These are phyloP conservation scores for Tetramorium parvispinum DNA, from an alignment of 1,140 invertebrate genomes.

Conservation along the genomic window DNA sequence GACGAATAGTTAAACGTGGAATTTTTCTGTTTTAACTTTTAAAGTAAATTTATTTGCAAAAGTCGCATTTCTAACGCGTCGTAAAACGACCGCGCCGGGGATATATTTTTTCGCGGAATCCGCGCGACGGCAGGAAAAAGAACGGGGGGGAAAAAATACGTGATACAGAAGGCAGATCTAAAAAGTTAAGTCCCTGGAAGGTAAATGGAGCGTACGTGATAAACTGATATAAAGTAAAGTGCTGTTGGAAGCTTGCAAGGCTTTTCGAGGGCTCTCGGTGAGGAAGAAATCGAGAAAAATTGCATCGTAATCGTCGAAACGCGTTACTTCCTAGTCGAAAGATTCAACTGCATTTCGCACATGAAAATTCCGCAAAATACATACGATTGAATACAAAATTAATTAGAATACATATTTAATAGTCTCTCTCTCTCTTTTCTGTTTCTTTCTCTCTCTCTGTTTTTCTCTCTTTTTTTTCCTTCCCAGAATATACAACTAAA, in stretches of 20 bases:
- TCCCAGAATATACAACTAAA: background rate
- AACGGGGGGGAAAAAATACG: background rate
- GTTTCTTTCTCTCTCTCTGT: background rate
- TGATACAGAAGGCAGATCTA: background rate
- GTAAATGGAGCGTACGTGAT: conserved; percentile 43
- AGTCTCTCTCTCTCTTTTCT: background rate
- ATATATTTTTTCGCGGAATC: background rate
- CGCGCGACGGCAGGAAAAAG: no score
- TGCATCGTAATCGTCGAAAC: conserved; percentile 3
- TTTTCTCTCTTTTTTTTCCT: background rate
- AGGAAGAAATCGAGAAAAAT: conserved; percentile 40
- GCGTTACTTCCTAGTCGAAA: background rate
- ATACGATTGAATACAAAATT: background rate
- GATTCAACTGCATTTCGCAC: background rate
- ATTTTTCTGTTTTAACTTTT: background rate
- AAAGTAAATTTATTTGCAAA: background rate
- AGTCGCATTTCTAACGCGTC: background rate
- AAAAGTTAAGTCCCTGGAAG: conserved; percentile 20
- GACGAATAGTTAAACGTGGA: background rate
- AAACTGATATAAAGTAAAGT: conserved; percentile 53
- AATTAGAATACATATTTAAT: background rate
- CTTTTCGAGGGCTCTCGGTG: background rate
- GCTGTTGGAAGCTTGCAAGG: background rate
- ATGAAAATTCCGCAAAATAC: background rate
- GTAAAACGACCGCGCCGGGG: background rate